phyloP scores from a whole-genome alignment of 37 sponge, comb jelly and placozoan species.

The Hormiphora californensis region DNA sequence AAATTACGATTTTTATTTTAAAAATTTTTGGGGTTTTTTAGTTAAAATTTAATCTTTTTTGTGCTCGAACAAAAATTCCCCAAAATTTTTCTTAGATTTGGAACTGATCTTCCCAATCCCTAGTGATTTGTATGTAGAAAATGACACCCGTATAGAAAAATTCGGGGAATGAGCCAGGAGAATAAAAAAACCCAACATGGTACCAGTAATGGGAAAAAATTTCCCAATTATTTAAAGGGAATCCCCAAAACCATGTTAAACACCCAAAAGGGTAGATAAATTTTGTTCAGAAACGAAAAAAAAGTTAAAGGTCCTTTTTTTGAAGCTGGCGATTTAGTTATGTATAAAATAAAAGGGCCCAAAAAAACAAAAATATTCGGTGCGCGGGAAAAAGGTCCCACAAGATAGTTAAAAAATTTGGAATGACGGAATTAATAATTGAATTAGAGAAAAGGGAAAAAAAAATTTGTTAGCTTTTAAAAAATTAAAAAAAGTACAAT shows the following conservation, averaged over 20 bases:
- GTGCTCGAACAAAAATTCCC: background rate
- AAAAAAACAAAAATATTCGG: no score
- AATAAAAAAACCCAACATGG: background rate
- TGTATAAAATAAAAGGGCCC: no score
- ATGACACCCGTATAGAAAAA: background rate
- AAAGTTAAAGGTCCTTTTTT: constrained; percentile 18
- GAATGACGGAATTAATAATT: no score
- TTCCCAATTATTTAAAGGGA: background rate
- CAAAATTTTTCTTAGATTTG: background rate
- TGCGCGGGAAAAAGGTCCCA: no score
- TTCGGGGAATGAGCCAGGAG: background rate
- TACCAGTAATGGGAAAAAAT: background rate
- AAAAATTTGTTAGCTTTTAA: no score
- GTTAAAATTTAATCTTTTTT: background rate
- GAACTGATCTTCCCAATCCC: background rate
- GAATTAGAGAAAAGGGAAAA: no score
- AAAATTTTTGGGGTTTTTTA: background rate
- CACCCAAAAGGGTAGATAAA: background rate
- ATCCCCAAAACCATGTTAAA: background rate
- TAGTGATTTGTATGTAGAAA: background rate
- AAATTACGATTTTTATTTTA: background rate
- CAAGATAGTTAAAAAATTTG: no score
- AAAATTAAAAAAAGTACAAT: no score
- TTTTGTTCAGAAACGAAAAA: background rate
- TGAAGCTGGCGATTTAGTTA: background rate